phyloP scores from a whole-genome alignment of 1,140 invertebrate genomes.

The Caenorhabditis inopinata region DNA sequence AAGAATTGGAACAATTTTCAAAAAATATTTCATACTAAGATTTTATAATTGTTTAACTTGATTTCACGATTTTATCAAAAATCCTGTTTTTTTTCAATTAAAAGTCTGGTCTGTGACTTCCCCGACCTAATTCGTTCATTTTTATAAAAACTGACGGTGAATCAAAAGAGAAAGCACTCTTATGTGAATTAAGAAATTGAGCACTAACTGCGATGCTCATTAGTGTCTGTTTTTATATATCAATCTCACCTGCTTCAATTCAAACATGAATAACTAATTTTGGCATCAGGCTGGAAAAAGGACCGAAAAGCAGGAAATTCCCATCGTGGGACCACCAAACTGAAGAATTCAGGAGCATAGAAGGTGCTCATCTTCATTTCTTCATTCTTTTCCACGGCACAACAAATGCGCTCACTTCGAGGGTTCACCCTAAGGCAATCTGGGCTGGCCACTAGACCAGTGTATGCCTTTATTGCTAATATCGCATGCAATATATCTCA shows the following conservation, averaged over 20 bases:
- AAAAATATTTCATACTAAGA: no score
- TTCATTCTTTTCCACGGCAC: slow-evolving; percentile 18
- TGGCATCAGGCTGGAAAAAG: not conserved
- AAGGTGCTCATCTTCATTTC: slow-evolving; percentile 28
- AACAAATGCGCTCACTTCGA: slow-evolving; percentile 15
- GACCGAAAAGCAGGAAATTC: not conserved
- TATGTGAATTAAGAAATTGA: no score
- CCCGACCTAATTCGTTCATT: no score
- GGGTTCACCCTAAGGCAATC: slow-evolving; percentile 28
- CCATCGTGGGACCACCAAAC: slow-evolving; percentile 14
- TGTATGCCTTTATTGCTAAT: slow-evolving; percentile 46
- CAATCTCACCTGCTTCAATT: not conserved
- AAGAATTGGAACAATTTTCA: no score
- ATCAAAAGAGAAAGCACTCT: no score
- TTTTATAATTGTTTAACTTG: no score
- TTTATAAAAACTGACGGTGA: no score
- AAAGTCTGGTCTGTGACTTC: no score
- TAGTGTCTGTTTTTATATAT: not conserved
- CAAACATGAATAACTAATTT: not conserved
- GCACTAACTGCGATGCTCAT: no score
- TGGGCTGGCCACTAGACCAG: slow-evolving; percentile 36
- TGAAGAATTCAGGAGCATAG: not conserved
- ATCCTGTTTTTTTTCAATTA: no score
- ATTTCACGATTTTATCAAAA: no score
- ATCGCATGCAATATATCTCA: slow-evolving; percentile 42